These are phyloP conservation scores for Pristionchus arcanus DNA, from an alignment of 2,888 invertebrate genomes.

Conservation along the genomic window DNA sequence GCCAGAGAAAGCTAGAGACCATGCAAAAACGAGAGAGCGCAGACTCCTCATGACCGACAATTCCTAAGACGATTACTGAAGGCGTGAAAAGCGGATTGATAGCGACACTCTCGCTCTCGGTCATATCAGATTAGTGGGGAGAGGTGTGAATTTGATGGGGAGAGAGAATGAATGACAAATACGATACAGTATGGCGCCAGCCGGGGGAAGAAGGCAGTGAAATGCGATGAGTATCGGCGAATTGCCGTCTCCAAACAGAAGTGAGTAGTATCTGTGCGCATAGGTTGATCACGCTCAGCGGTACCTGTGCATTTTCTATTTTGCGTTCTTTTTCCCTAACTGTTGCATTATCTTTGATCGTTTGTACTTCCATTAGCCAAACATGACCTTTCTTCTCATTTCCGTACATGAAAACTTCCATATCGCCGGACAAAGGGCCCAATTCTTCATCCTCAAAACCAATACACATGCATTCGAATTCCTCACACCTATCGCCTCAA, in stretches of 20 bases:
- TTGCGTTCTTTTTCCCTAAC: background rate
- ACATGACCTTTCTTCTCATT: too few relatives aligned
- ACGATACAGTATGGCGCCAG: constrained; percentile 24
- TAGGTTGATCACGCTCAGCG: background rate
- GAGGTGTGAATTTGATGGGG: constrained; percentile 15
- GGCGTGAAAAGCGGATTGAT: constrained; percentile 33
- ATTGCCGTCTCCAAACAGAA: background rate
- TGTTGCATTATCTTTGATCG: background rate
- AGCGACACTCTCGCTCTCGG: background rate
- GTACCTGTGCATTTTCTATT: background rate
- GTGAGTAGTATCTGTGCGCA: background rate
- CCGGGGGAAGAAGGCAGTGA: background rate
- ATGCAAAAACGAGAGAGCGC: background rate
- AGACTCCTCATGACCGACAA: background rate
- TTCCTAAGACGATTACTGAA: constrained; percentile 40
- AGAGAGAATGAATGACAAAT: constrained; percentile 36
- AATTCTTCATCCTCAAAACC: background rate
- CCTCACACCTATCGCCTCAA: constrained; percentile 40
- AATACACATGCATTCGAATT: constrained; percentile 21
- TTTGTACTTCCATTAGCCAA: too few relatives aligned
- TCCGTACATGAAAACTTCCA: too few relatives aligned
- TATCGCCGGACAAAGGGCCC: constrained; percentile 10
- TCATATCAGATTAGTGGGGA: constrained; percentile 28
- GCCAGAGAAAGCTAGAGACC: background rate
- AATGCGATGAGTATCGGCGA: background rate